Evolutionary conservation across 2,797 vertebrate genomes (phyloP).

Genomic region (Micropoecilia bifurca): DNA sequence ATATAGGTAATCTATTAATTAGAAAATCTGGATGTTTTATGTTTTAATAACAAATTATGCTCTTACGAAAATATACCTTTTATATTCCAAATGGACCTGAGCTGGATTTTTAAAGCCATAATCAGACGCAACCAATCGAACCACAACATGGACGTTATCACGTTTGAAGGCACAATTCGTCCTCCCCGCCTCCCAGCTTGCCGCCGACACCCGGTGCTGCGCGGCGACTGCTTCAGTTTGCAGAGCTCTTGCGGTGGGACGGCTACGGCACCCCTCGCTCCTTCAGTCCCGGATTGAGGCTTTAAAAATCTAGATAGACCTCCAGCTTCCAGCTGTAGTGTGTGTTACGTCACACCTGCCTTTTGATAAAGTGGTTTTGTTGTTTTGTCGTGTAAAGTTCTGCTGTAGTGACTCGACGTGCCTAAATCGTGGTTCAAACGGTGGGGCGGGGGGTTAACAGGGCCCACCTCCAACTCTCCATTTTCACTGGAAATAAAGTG

Average conservation of each 20-base stretch:
- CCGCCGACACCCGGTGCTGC: not conserved
- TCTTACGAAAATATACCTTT: conserved; percentile 77
- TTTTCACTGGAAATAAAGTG: conserved; percentile 16
- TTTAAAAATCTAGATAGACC: conserved; percentile 72
- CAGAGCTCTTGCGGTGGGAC: conserved; percentile 3
- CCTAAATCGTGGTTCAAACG: not conserved
- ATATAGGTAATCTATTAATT: conserved; percentile 43
- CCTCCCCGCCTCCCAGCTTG: conserved; percentile 11
- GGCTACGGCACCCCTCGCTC: conserved; percentile 15
- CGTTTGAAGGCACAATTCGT: conserved; percentile 70
- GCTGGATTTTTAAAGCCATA: conserved; percentile 80
- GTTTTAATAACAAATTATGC: conserved; percentile 60
- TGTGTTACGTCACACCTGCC: conserved; percentile 10
- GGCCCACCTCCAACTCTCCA: not conserved
- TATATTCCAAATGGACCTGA: conserved; percentile 75
- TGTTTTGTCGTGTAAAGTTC: conserved; percentile 1
- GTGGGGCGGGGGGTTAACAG: not conserved
- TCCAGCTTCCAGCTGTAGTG: conserved; percentile 9
- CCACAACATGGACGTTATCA: conserved; percentile 44
- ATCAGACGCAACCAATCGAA: conserved; percentile 67
- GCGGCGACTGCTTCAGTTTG: not conserved
- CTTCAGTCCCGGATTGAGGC: conserved; percentile 66
- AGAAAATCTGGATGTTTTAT: conserved; percentile 65
- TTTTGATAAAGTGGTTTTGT: conserved; percentile 35
- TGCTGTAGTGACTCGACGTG: conserved; percentile 1